phyloP scores from a whole-genome alignment of 2,888 invertebrate species.

The Chesias legatella region DNA sequence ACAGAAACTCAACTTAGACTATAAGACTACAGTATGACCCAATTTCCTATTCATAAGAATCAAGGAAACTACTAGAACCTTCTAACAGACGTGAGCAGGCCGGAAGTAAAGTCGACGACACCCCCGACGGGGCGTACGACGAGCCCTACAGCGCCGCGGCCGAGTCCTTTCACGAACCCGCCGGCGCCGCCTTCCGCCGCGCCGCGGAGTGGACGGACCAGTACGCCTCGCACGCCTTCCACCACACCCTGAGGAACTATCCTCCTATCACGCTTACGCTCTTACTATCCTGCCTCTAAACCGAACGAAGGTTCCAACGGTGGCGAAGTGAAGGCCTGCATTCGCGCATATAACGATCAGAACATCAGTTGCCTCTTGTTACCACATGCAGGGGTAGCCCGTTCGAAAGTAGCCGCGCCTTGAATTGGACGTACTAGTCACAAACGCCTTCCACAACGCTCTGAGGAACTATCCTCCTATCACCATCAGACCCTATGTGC shows the following conservation, averaged over 20 bases:
- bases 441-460: too few species aligned
- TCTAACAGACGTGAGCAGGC: slow-evolving; percentile 55
- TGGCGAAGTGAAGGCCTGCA: too few species aligned
- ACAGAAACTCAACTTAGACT: too few species aligned
- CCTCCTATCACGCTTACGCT: slow-evolving; percentile 17
- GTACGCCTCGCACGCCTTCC: slow-evolving; percentile 58
- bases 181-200: slow-evolving; percentile 53
- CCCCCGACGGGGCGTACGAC: slow-evolving; percentile 61
- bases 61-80: slow-evolving; percentile 41
- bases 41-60: not conserved
- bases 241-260: slow-evolving; percentile 49
- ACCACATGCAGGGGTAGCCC: too few species aligned
- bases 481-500: not conserved
- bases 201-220: slow-evolving; percentile 52
- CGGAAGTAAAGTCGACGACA: slow-evolving; percentile 62
- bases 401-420: too few species aligned
- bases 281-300: too few species aligned
- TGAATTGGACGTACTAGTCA: too few species aligned
- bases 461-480: too few species aligned
- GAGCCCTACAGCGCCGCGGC: slow-evolving; percentile 55
- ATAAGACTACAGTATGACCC: too few species aligned
- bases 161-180: slow-evolving; percentile 57
- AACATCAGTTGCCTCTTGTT: too few species aligned
- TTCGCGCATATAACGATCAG: too few species aligned
- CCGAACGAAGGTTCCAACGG: too few species aligned